Conservation (phyloP, 2,797 vertebrate genomes). For the Acipenser oxyrinchus region DNA sequence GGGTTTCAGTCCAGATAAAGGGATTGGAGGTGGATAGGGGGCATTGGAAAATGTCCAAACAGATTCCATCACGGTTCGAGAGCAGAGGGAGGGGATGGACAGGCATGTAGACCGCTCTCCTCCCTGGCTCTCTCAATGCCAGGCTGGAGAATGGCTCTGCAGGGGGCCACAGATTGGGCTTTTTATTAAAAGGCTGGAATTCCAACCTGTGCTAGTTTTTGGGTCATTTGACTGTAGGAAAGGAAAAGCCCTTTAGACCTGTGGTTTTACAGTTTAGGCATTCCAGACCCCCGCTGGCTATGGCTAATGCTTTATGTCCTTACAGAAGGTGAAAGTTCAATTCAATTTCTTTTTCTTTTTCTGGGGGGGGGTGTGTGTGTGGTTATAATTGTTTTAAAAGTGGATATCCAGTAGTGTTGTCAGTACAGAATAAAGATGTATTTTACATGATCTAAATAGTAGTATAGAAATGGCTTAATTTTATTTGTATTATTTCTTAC, state of each 20-base stretch:
- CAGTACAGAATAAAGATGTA: too few species aligned
- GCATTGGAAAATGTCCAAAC: not conserved
- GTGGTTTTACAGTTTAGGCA: conserved; percentile 35
- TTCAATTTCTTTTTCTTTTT: conserved; percentile 1
- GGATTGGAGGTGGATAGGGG: not conserved
- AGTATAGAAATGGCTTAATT: too few species aligned
- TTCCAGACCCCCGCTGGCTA: conserved; percentile 41
- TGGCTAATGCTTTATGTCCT: conserved; percentile 24
- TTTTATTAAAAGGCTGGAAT: conserved; percentile 36
- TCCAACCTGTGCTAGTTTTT: conserved; percentile 34
- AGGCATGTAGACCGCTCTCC: conserved; percentile 13
- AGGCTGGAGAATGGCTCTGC: conserved; percentile 26
- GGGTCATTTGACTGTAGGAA: conserved; percentile 20
- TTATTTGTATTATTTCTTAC: too few species aligned
- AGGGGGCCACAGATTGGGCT: conserved; percentile 26
- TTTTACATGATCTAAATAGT: too few species aligned
- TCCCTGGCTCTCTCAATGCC: conserved; percentile 11
- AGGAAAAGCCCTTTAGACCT: conserved; percentile 19
- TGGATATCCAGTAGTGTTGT: too few species aligned
- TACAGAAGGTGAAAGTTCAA: conserved; percentile 27
- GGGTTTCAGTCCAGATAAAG: not conserved
- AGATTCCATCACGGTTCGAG: not conserved
- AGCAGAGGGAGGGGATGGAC: conserved; percentile 1
- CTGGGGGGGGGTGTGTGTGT: too few species aligned
- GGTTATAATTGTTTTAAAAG: too few species aligned